A percentile compares a stretch with the other conserved stretches of the same genome.
These are phyloP conservation scores for Dolichotis patagonum DNA, from an alignment of 2,113 vertebrate species.

Conservation along the genomic window DNA sequence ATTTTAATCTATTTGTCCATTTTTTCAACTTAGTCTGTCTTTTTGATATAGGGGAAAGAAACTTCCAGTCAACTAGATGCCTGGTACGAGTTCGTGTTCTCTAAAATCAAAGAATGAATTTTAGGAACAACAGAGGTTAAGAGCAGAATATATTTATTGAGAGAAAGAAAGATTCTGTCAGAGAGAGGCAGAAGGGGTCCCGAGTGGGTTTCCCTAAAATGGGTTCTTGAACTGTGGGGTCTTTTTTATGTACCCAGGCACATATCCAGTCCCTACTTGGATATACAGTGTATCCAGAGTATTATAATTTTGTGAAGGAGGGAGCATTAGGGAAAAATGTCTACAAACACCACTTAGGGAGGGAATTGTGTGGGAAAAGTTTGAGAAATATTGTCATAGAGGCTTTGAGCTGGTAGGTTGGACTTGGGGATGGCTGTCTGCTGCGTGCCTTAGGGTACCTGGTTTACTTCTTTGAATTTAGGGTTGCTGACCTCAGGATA, in stretches of 20 bases:
- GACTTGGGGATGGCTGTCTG: not conserved
- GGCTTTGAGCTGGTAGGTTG: not conserved
- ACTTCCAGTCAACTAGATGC: no score
- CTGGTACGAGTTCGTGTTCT: no score
- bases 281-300: accelerated
- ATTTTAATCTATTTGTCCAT: not conserved
- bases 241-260: not conserved
- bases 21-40: not conserved
- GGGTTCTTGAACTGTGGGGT: not conserved
- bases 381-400: not conserved
- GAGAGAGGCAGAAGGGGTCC: no score
- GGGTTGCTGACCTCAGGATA: not conserved
- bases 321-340: not conserved
- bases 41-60: not conserved
- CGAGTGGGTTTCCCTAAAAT: no score
- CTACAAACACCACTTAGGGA: not conserved
- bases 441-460: not conserved
- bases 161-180: no score
- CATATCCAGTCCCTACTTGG: not conserved
- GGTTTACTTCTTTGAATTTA: not conserved
- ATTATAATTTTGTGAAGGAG: not conserved
- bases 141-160: no score
- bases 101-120: no score
- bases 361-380: not conserved
- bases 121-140: no score